Evolutionary conservation across 64 coral and sea anemone genomes (phyloP).

Genomic region (Dendrophyllia cribrosa): DNA sequence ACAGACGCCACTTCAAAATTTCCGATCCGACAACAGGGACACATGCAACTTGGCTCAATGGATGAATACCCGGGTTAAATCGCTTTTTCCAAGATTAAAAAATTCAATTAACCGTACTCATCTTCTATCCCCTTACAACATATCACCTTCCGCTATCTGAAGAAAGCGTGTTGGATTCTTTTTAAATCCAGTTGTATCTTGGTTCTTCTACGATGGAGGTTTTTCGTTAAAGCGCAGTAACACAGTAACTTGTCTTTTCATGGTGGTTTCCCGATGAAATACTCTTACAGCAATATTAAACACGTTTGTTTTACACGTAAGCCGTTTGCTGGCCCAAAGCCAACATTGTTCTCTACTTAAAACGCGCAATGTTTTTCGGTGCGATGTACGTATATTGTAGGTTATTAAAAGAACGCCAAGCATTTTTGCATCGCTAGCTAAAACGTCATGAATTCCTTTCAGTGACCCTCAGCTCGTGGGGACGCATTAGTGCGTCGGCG

Average conservation of each 20-base stretch:
- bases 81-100: conserved; percentile 3
- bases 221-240: no score
- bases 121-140: neutral
- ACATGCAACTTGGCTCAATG: neutral
- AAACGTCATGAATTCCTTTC: conserved; percentile 3
- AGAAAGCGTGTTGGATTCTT: neutral
- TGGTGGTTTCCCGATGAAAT: neutral
- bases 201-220: no score
- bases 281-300: neutral
- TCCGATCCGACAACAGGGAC: neutral
- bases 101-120: conserved; percentile 2
- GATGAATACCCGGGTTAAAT: neutral
- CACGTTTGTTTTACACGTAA: neutral
- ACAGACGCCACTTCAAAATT: conserved; percentile 1
- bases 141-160: neutral
- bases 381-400: conserved; percentile 10
- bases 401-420: conserved; percentile 20
- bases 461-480: no score
- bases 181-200: no score
- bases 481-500: neutral
- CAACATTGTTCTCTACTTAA: conserved; percentile 26
- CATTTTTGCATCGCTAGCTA: neutral
- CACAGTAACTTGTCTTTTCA: neutral
- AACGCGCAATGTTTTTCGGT: neutral
- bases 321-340: neutral